Conservation (phyloP, 35 echinoderm and acorn worm species). For the Eucidaris tribuloides region DNA sequence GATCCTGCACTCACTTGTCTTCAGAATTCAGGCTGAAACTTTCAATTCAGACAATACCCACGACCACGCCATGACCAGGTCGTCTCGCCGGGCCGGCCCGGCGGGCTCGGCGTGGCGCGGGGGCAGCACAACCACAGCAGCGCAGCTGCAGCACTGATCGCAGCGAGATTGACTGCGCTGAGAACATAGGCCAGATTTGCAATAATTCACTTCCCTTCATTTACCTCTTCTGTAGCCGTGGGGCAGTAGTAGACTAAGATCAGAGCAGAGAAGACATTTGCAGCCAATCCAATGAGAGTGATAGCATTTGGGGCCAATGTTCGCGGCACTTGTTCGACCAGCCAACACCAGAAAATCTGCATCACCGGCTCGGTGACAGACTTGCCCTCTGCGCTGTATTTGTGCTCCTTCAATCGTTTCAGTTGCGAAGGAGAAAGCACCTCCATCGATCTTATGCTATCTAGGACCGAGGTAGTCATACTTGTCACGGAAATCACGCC, state of each 20-base stretch:
- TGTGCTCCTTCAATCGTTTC: conserved; percentile 78
- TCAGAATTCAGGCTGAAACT: too few species aligned
- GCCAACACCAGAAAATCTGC: conserved; percentile 90
- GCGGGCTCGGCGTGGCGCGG: too few species aligned
- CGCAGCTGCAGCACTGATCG: too few species aligned
- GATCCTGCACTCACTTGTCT: too few species aligned
- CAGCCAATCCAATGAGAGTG: conserved; percentile 58
- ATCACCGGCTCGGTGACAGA: conserved; percentile 68
- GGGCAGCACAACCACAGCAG: too few species aligned
- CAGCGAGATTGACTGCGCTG: too few species aligned
- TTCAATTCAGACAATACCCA: too few species aligned
- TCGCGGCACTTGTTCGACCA: conserved; percentile 77
- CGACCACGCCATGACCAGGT: too few species aligned
- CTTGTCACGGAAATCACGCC: not conserved
- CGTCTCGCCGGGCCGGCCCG: too few species aligned
- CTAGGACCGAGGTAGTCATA: not conserved
- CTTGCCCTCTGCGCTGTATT: conserved; percentile 85
- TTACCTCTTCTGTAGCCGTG: conserved; percentile 80
- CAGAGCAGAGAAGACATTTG: conserved; percentile 57
- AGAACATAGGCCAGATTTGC: too few species aligned
- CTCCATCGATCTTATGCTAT: conserved; percentile 17
- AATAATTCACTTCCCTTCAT: too few species aligned
- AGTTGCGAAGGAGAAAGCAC: conserved; percentile 30
- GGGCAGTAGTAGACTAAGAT: conserved; percentile 80
- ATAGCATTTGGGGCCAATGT: conserved; percentile 90